phyloP scores from a whole-genome alignment of 2,113 vertebrate genomes.

The Tragelaphus buxtoni region DNA sequence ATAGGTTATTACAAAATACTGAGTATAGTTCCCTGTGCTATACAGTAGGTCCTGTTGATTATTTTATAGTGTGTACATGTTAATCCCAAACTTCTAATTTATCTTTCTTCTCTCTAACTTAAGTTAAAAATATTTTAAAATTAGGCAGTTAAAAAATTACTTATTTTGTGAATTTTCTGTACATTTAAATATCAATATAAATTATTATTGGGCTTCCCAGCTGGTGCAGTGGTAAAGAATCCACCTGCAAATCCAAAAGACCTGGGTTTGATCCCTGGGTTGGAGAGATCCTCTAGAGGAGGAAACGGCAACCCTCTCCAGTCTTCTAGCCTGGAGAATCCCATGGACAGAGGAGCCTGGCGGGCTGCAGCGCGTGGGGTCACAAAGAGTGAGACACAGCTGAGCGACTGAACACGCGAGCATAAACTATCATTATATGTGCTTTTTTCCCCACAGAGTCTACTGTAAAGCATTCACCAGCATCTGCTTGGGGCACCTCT shows the following conservation, averaged over 20 bases:
- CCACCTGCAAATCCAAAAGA: not conserved
- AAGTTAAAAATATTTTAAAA: not conserved
- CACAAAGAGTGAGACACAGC: not conserved
- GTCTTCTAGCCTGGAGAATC: not conserved
- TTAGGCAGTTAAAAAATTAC: not conserved
- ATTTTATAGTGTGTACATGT: not conserved
- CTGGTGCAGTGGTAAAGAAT: not conserved
- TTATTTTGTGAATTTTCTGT: not conserved
- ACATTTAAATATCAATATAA: not conserved
- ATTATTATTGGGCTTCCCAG: not conserved
- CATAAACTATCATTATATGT: not conserved
- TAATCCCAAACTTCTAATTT: not conserved
- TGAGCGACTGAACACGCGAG: rapidly evolving
- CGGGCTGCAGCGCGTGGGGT: not conserved
- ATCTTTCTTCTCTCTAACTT: not conserved
- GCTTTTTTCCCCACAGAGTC: not conserved
- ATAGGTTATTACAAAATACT: not conserved
- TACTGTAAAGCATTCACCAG: not conserved
- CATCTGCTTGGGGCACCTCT: not conserved
- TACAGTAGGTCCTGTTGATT: not conserved
- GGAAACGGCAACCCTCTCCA: rapidly evolving
- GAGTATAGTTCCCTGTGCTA: not conserved
- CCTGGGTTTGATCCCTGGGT: not conserved
- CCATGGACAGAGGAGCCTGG: not conserved
- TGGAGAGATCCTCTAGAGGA: not conserved